These are phyloP conservation scores for Ethmia dodecea DNA, from an alignment of 2,888 invertebrate species.

Conservation along the genomic window DNA sequence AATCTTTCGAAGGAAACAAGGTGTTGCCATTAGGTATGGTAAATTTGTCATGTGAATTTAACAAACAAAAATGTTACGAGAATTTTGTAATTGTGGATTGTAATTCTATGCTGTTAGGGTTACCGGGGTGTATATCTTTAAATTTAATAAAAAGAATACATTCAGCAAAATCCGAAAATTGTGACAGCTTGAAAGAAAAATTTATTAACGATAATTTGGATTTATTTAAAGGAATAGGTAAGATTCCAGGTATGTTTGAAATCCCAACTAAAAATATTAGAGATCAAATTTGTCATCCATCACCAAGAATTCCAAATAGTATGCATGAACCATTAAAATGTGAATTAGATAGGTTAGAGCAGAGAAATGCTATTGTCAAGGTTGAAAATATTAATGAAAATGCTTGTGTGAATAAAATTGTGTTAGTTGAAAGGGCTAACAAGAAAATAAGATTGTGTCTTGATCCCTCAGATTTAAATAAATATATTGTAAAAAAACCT, in stretches of 20 bases:
- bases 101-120: constrained; percentile 11
- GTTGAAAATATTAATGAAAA: constrained; percentile 15
- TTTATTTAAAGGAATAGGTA: constrained; percentile 1
- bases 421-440: constrained; percentile 13
- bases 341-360: constrained; percentile 7
- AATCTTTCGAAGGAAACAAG: constrained; percentile 1
- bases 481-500: constrained; percentile 16
- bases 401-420: constrained; percentile 17
- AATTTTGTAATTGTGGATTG: constrained; percentile 14
- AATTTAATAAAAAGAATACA: constrained; percentile 6
- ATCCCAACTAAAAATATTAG: constrained; percentile 4
- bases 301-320: constrained; percentile 3
- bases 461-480: constrained; percentile 15
- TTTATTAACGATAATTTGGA: constrained; percentile 1
- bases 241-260: background rate
- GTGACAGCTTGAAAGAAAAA: background rate
- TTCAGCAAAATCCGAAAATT: background rate
- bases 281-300: constrained; percentile 6
- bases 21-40: background rate
- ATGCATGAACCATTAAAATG: constrained; percentile 8
- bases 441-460: constrained; percentile 8
- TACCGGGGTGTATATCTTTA: constrained; percentile 11
- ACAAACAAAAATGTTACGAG: constrained; percentile 10
- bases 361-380: constrained; percentile 14
- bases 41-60: constrained; percentile 9